Percentiles rank a stretch among this genome's conserved stretches.
phyloP scores from a whole-genome alignment of 1,140 invertebrate species.

The Brachionus sp. region DNA sequence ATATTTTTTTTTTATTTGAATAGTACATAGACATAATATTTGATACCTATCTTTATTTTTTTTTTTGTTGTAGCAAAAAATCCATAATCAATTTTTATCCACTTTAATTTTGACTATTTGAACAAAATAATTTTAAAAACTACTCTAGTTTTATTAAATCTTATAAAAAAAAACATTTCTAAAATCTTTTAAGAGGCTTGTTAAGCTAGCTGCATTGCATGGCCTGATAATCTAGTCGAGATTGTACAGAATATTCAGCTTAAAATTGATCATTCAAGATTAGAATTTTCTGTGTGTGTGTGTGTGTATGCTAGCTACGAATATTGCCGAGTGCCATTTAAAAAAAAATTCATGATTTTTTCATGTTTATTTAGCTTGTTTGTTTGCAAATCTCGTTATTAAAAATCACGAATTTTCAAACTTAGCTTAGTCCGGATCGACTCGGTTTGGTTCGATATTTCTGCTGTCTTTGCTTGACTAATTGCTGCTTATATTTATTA shows the following conservation, averaged over 20 bases:
- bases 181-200: neutral
- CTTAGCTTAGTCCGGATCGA: neutral
- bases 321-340: neutral
- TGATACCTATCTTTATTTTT: too few species aligned
- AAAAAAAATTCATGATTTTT: neutral
- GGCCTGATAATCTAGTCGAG: neutral
- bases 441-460: neutral
- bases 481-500: slow-evolving; percentile 14
- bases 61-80: too few species aligned
- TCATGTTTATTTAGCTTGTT: slow-evolving; percentile 38
- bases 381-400: slow-evolving; percentile 37
- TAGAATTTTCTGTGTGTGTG: neutral
- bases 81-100: too few species aligned
- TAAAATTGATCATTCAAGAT: neutral
- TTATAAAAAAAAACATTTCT: neutral
- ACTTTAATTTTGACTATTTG: too few species aligned
- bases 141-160: too few species aligned
- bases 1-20: too few species aligned
- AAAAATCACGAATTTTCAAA: slow-evolving; percentile 14
- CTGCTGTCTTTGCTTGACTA: slow-evolving; percentile 19
- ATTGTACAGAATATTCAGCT: neutral
- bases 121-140: too few species aligned
- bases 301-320: neutral
- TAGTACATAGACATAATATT: too few species aligned
- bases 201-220: too few species aligned